A percentile compares a stretch with the other conserved stretches of the same genome.
Evolutionary conservation across 2,113 vertebrate genomes (phyloP).

Genomic region (Myocastor coypus): DNA sequence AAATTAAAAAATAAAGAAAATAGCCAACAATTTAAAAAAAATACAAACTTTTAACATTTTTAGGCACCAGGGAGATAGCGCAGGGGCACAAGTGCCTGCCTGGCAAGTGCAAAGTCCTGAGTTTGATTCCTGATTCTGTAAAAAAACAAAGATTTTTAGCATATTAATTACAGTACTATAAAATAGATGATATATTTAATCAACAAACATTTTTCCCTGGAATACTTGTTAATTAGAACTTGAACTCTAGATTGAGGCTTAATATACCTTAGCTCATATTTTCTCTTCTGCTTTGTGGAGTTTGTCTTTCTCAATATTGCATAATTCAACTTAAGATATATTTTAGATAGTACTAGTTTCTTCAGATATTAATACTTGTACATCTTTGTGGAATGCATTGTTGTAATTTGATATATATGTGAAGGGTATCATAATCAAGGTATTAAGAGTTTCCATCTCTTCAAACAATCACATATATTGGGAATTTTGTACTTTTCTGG

Average conservation of each 20-base stretch:
- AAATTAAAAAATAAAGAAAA: too few relatives aligned
- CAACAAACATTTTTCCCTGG: background rate
- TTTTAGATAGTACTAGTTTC: background rate
- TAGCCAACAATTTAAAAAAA: too few relatives aligned
- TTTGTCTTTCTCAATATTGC: background rate
- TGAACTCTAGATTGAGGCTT: background rate
- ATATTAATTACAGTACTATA: background rate
- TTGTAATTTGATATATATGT: background rate
- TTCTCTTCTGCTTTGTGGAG: constrained; percentile 2
- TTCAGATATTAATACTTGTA: background rate
- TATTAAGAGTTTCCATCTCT: background rate
- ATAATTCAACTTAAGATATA: background rate
- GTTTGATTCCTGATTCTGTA: too few relatives aligned
- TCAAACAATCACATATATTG: background rate
- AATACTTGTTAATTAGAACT: background rate
- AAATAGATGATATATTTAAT: background rate
- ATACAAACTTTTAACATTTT: too few relatives aligned
- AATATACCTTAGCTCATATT: background rate
- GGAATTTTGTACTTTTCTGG: background rate
- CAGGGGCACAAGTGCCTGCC: too few relatives aligned
- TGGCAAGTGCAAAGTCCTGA: too few relatives aligned
- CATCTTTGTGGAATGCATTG: background rate
- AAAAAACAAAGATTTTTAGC: background rate
- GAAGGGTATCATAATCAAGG: background rate
- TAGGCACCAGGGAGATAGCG: too few relatives aligned